Base-by-base conservation (phyloP, 2,797 vertebrate genomes). In the Urosaurus nigricauda region DNA sequence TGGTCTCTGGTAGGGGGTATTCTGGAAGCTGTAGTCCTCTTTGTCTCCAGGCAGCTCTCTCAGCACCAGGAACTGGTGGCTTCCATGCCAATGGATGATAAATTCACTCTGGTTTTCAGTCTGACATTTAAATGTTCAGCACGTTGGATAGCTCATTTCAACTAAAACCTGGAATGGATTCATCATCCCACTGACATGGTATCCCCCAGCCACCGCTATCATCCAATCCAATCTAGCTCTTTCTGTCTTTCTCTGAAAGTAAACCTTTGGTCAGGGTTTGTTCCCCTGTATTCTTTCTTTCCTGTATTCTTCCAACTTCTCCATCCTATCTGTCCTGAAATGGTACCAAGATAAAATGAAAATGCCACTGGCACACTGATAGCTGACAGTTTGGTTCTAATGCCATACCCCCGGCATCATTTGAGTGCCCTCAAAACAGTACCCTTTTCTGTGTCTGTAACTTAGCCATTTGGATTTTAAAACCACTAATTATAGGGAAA, bases 401-500 rank as follows among this genome's bases (percentile, higher is more conserved):
- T 92, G 86, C 92, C 7, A 37, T 88, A 47, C 78, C 87, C 85
- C 35, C 35, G 87, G 83, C 81, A 94, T 89, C 81, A 29, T 51
- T 92, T 85, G 84, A 93, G 73, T 1, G 26, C 91, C 90, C 92
- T n/a, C 53, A 84, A 87, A 79, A 84, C n/a, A 65, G 91, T 32
- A 7, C n/a, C 40, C 89, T 93, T 56, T 93, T 91, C 65, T 78
- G 37, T 65, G 74, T 16, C 74, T 91, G 71, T 78, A 92, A 74
- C 87, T 70, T 85, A 56, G 47, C 73, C 7, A 0, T 93, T 94
- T 93, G 70, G 92, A 90, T 90, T 89, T n/a, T 78, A 63, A 93
- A 93, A 91, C 94, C 93, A 92, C 92, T 94, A 94, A 96, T 94
- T 93, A 93, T 79, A 93, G 82, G 89, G 90, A 91, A 90, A 26